These are phyloP conservation scores for Drosophila ogumai DNA, from an alignment of 1,140 invertebrate genomes.

Conservation along the genomic window DNA sequence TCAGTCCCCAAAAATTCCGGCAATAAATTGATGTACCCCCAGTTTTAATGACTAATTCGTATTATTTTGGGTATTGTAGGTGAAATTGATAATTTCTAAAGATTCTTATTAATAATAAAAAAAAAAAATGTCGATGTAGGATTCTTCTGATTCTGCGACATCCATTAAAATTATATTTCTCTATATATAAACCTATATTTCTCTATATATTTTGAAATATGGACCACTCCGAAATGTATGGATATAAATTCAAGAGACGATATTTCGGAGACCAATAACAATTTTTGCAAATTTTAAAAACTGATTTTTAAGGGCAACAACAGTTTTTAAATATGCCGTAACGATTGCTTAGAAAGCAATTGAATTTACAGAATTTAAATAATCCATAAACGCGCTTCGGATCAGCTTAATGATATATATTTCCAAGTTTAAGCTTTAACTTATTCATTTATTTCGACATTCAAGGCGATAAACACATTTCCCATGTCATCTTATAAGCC, in stretches of 20 bases:
- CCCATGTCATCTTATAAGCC: neutral
- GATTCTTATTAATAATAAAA: neutral
- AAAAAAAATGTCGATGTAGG: neutral
- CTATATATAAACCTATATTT: too few species aligned
- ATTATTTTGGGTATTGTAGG: neutral
- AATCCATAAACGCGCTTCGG: neutral
- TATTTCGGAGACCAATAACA: too few species aligned
- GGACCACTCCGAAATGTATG: too few species aligned
- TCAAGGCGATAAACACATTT: neutral
- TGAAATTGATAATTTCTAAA: neutral
- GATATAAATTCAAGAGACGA: too few species aligned
- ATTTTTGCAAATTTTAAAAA: too few species aligned
- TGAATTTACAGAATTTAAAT: neutral
- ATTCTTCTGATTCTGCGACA: too few species aligned
- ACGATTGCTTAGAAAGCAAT: too few species aligned
- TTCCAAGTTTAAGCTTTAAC: neutral
- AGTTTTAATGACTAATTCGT: conserved; percentile 22
- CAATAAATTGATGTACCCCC: conserved; percentile 54
- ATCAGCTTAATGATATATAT: neutral
- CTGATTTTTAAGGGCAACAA: too few species aligned
- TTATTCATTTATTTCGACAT: neutral
- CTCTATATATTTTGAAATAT: too few species aligned
- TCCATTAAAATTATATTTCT: too few species aligned
- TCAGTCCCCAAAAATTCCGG: conserved; percentile 27
- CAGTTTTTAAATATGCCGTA: too few species aligned